Evolutionary conservation across 2,888 invertebrate species (phyloP), one percentile per base, ranked within the genome.

Genomic region (Campaea margaritaria): DNA sequence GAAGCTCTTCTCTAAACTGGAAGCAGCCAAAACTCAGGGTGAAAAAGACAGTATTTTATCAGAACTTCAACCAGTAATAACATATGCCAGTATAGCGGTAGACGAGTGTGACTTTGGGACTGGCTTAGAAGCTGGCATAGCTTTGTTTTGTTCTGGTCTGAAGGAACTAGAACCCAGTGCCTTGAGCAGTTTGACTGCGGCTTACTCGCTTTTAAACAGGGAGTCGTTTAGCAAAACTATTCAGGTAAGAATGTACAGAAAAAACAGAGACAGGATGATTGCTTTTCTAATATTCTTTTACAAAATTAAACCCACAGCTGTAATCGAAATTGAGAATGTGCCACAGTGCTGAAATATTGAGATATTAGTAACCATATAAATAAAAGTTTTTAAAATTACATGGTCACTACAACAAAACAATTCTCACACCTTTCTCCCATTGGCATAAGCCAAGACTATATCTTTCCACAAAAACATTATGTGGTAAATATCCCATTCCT

Each of bases 61-160:
- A 16, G 94, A 95, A 28, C 81, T 99, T 3, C 96, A 97, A 73
- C 96, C 97, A 57, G 90, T 97, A 0, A 94, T 98, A 62, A 97
- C 96, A 3, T 95, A 95, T 56, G 96, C 97, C 7, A 96, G 95
- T 82, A 97, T 97, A 82, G 99, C 99, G 0, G 95, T 96, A 57
- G 99, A 99, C 79, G 99, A 99, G 83, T 96, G 96, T 79, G 99
- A 99, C 83, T 99, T 98, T 87, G 99, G 98, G 0, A 98, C 97
- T 53, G 96, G 97, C 0, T 85, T 99, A 1, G 99, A 99, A 84
- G 91, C 97, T 38, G 99, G 98, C 0, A 95, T 97, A 68, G 95
- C 97, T 83, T 87, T 99, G 47, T 97, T 99, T 79, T 95, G 95
- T 63, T 96, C 95, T 58, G 97, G 97, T 0, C 84, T 95, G 52